A percentile compares a stretch with the other conserved stretches of the same genome.
Conservation (phyloP, 2,113 vertebrate genomes). For the Mola mola region DNA sequence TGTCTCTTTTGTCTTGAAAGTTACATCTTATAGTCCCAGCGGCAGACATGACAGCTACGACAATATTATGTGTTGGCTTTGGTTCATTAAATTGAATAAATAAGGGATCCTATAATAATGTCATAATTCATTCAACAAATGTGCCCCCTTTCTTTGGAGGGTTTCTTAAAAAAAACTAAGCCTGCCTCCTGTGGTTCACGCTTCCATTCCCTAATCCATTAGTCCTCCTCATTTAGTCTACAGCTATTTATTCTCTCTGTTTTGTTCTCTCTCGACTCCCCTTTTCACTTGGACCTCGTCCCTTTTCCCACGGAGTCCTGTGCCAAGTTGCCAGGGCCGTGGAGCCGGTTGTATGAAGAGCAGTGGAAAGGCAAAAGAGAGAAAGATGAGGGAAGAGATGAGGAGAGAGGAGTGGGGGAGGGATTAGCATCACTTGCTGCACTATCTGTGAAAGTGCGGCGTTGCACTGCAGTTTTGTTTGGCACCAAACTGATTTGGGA, state of each 20-base stretch:
- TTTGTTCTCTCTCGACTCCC: neutral
- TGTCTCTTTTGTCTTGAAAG: too few species aligned
- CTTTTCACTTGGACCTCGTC: slow-evolving; percentile 51
- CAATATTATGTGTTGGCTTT: too few species aligned
- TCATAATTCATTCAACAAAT: too few species aligned
- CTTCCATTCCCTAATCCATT: slow-evolving; percentile 1
- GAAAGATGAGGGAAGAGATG: neutral
- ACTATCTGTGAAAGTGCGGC: slow-evolving; percentile 67
- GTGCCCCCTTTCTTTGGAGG: neutral
- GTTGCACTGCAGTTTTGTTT: slow-evolving; percentile 61
- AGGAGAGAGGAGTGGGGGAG: neutral
- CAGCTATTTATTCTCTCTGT: neutral
- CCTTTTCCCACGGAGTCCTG: slow-evolving; percentile 64
- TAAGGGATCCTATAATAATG: too few species aligned
- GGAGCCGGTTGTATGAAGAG: slow-evolving; percentile 20
- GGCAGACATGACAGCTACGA: too few species aligned
- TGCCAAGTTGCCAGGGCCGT: slow-evolving; percentile 56
- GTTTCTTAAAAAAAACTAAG: too few species aligned
- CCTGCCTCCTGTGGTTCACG: neutral
- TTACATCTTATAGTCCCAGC: too few species aligned
- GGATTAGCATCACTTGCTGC: slow-evolving; percentile 43
- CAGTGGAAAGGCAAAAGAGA: slow-evolving; percentile 4
- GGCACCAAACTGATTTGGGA: slow-evolving; percentile 67
- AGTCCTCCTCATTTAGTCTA: neutral
- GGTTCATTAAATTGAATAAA: too few species aligned